phyloP scores from a whole-genome alignment of 2,888 invertebrate genomes.

The Tipula vernalis region DNA sequence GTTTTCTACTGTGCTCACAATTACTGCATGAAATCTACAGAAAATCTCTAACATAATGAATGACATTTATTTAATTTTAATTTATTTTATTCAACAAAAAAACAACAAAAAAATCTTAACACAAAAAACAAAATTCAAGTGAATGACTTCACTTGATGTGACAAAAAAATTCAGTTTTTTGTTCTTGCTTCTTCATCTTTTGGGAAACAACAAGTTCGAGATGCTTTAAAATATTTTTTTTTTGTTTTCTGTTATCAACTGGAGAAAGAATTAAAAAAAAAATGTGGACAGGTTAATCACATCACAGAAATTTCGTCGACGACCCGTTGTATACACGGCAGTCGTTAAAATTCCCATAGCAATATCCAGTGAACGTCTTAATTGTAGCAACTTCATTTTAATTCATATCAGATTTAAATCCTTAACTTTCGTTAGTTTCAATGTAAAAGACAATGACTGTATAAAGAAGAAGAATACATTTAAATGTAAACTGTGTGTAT shows the following conservation, averaged over 20 bases:
- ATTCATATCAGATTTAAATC: background rate
- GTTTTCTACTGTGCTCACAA: background rate
- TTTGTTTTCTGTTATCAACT: background rate
- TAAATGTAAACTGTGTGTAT: background rate
- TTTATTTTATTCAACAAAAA: background rate
- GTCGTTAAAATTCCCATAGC: background rate
- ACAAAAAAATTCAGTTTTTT: background rate
- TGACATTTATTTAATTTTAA: constrained; percentile 4
- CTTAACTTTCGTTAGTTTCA: background rate
- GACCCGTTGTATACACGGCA: background rate
- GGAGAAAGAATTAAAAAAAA: background rate
- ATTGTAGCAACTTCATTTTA: background rate
- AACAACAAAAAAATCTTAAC: background rate
- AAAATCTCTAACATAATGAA: background rate
- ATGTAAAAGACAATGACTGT: background rate
- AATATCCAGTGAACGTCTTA: background rate
- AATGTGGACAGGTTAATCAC: background rate
- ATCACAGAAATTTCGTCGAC: background rate
- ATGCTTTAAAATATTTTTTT: background rate
- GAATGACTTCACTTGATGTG: background rate
- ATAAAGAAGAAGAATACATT: background rate
- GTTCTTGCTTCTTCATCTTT: background rate
- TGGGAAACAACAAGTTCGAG: background rate
- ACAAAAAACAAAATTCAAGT: background rate
- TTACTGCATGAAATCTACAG: background rate